Base-by-base conservation (phyloP, 1,140 invertebrate genomes). In the Nomia melanderi region DNA sequence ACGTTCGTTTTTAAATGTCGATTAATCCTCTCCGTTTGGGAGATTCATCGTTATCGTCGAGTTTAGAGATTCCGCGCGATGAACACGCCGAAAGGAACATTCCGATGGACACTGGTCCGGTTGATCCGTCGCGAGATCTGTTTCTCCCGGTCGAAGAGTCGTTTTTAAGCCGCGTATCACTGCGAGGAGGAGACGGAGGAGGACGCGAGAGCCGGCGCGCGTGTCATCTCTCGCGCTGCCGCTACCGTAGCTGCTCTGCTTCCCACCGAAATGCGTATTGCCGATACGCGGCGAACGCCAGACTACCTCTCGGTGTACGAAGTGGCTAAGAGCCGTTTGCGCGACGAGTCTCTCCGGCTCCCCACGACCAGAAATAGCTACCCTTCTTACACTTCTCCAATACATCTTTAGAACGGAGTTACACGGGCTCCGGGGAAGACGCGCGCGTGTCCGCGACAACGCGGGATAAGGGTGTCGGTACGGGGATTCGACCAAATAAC, bases 291-390 rank as follows among this genome's bases (percentile, higher is more conserved):
- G 85, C 90, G 86, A 90, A 90, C 88, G 90, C 90, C 90, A 91
- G 91, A 91, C 90, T 92, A 88, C 88, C n/a, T n/a, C n/a, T 87
- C 89, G 87, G 79, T 88, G 86, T 83, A 90, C 88, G 67, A 90
- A 90, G 90, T 89, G 87, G 88, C 91, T 90, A 89, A 92, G 88
- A 92, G 88, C 69, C 87, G 90, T 90, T 88, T 84, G 83, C 87
- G 81, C 82, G 81, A 84, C 85, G 84, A 85, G 86, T 89, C 88
- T 88, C 88, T 85, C n/a, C 79, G 70, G 74, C 87, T 91, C 89
- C 88, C 89, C 88, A 84, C 87, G 86, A 92, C 84, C 92, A 92
- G 90, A 92, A 92, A 92, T 92, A 92, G 91, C 91, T 89, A 91
- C 91, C 89, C 90, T 91, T 91, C 90, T 92, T 92, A 89, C 91